Evolutionary conservation across 2,113 vertebrate species (phyloP).

Genomic region (Chamaetylas fuelleborni): DNA sequence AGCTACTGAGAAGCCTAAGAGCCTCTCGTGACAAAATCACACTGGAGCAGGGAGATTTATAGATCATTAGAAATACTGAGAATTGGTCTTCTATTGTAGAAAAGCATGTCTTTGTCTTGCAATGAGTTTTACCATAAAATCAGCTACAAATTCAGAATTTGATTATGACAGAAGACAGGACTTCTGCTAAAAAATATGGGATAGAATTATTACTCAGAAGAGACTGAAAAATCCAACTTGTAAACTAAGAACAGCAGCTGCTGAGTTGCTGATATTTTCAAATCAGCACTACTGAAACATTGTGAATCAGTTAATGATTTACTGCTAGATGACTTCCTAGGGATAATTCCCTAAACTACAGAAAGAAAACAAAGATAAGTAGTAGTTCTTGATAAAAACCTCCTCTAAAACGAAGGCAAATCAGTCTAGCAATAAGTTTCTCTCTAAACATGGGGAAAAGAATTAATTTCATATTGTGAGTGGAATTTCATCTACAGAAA

Average conservation of each 20-base stretch:
- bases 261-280: background rate
- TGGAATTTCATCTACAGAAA: background rate
- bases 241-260: background rate
- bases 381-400: background rate
- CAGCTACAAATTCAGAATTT: background rate
- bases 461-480: background rate
- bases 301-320: background rate
- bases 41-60: background rate
- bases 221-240: background rate
- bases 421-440: background rate
- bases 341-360: background rate
- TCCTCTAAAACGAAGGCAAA: background rate
- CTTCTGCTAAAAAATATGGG: background rate
- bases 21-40: background rate
- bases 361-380: background rate
- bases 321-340: background rate
- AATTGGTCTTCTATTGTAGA: background rate
- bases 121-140: background rate
- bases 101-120: background rate
- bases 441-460: fast-evolving
- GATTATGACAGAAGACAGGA: background rate
- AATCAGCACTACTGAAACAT: background rate
- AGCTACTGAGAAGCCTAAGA: background rate
- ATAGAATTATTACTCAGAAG: background rate
- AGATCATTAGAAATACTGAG: background rate